Evolutionary conservation across 2,888 invertebrate genomes (phyloP), one percentile per base, ranked within the genome.

Genomic region (Cataglyphis albicans): DNA sequence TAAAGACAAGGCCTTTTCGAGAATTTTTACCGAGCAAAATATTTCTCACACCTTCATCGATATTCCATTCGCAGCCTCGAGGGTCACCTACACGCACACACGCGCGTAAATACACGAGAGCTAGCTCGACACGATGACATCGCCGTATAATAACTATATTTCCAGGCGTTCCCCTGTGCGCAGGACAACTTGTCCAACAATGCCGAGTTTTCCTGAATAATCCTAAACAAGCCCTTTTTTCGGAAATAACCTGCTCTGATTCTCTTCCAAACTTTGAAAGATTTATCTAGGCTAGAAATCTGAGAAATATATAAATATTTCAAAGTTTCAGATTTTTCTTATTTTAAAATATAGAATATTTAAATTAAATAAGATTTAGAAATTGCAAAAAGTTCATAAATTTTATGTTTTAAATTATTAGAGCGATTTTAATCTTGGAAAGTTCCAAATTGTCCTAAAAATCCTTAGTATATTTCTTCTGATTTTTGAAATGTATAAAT

Each of bases 131-230:
- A 52, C 83, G 83, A 48, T n/a, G 48, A n/a, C 48, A n/a, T 52
- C n/a, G 48, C 70, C 81, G 61, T 78, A 81, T 83, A 86, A 87
- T 72, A 74, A 48, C 64, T 86, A 84, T 85, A 86, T 89, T 87
- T 72, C 72, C 63, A 81, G 82, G 86, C 84, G 84, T 86, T 89
- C 87, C 86, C 88, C 7, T 52, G 48, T 52, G 48, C n/a, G 75
- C 72, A 84, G 85, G 83, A 88, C 81, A 85, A 75, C 81, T 87
- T 88, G 89, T 90, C 89, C 90, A 89, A 90, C 91, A n/a, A 52
- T n/a, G 48, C n/a, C n/a, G n/a, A 52, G 48, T 91, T 91, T 91
- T 88, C 88, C 86, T 52, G 48, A 52, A 83, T 91, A 91, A 91
- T 91, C 91, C 35, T 61, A 75, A 84, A 80, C 87, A 91, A 83